A percentile compares a stretch with the other conserved stretches of the same genome.
These are phyloP conservation scores for Bombus waltoni DNA, from an alignment of 1,140 invertebrate species.

Conservation along the genomic window DNA sequence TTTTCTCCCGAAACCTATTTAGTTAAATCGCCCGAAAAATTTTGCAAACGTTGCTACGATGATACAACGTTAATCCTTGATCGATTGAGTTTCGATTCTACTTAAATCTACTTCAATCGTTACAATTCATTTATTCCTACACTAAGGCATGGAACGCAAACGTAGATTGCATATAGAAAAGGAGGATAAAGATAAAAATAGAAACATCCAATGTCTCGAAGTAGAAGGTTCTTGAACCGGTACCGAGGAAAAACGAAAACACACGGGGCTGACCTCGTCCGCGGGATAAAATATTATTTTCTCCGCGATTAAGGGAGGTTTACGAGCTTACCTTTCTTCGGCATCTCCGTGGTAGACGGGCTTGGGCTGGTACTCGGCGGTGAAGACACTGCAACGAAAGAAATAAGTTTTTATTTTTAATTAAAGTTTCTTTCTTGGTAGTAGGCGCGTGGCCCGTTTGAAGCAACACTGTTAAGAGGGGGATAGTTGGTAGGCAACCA, in stretches of 20 bases:
- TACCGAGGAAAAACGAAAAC: background rate
- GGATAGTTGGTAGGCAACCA: background rate
- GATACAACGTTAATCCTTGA: too few species aligned
- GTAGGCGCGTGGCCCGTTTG: constrained; percentile 54
- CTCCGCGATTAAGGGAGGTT: constrained; percentile 37
- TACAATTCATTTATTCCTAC: background rate
- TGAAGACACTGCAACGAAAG: constrained; percentile 81
- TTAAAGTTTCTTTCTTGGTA: constrained; percentile 68
- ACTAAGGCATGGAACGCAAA: background rate
- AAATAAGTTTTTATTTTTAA: constrained; percentile 75
- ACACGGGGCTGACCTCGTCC: background rate
- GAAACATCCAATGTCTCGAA: background rate
- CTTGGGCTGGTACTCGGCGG: constrained; percentile 84
- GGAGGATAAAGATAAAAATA: too few species aligned
- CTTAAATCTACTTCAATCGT: background rate
- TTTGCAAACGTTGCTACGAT: too few species aligned
- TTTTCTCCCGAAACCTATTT: background rate
- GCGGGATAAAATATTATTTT: constrained; percentile 41
- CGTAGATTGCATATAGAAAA: background rate
- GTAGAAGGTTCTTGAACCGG: background rate
- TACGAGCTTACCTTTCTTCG: constrained; percentile 80
- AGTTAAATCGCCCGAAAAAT: too few species aligned
- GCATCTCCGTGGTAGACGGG: constrained; percentile 83
- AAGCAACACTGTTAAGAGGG: background rate
- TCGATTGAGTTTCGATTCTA: too few species aligned